phyloP scores from a whole-genome alignment of 2,113 vertebrate genomes.

The Martes martes region DNA sequence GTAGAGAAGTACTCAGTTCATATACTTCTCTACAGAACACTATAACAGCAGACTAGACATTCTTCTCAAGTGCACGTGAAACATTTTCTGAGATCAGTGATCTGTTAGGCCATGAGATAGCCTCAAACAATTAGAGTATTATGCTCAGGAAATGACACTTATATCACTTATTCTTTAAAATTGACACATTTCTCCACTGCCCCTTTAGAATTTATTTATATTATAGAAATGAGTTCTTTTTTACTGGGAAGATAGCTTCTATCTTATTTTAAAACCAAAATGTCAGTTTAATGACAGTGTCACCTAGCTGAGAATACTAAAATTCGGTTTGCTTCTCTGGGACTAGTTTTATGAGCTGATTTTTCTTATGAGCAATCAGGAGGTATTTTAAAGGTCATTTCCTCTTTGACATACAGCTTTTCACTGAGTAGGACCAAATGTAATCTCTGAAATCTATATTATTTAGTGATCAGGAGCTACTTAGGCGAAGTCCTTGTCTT shows the following conservation, averaged over 20 bases:
- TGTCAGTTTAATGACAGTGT: background rate
- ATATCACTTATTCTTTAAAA: background rate
- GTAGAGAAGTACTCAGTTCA: background rate
- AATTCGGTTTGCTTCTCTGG: background rate
- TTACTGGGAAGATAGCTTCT: background rate
- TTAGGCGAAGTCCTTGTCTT: conserved; percentile 63
- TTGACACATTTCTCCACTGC: background rate
- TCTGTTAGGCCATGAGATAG: background rate
- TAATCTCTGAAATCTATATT: background rate
- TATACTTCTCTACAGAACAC: background rate
- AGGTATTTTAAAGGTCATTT: background rate
- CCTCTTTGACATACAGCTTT: background rate
- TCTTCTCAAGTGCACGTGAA: background rate
- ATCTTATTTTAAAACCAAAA: background rate
- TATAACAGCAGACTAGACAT: background rate
- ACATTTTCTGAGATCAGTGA: background rate
- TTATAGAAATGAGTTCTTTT: background rate
- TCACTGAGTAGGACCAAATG: background rate
- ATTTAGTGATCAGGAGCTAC: background rate
- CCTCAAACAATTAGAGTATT: background rate
- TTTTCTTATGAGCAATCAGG: background rate
- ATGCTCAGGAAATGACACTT: background rate
- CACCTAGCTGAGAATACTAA: background rate
- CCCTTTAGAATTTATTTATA: background rate
- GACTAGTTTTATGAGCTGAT: background rate